A percentile compares a stretch with the other conserved stretches of the same genome.
Conservation (phyloP, 2,888 invertebrate species). For the Drosophila robusta region DNA sequence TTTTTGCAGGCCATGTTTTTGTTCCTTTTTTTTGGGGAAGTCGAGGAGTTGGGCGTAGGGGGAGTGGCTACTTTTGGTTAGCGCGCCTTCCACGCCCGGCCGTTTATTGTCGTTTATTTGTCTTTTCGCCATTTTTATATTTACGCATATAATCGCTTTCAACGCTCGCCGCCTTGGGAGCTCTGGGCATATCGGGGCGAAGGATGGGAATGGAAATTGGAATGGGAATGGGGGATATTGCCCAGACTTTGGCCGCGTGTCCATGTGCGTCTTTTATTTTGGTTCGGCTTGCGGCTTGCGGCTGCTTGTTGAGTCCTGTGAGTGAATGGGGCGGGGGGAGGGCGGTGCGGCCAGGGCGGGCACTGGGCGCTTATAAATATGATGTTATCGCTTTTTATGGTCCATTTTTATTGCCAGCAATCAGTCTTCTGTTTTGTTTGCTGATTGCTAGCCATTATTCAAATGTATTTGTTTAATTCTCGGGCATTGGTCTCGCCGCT, state of each 20-base stretch:
- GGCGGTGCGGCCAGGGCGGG: too few species aligned
- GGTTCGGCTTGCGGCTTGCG: slow-evolving; percentile 39
- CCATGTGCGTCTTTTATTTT: slow-evolving; percentile 48
- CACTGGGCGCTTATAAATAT: slow-evolving; percentile 74
- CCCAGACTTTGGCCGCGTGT: slow-evolving; percentile 17
- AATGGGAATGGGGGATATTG: slow-evolving; percentile 9
- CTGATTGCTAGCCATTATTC: slow-evolving; percentile 79
- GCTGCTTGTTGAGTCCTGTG: slow-evolving; percentile 51
- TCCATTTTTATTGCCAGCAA: slow-evolving; percentile 82
- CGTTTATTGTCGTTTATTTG: slow-evolving; percentile 80
- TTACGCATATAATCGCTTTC: slow-evolving; percentile 81
- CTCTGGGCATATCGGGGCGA: slow-evolving; percentile 10
- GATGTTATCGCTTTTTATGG: slow-evolving; percentile 83
- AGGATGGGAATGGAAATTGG: slow-evolving; percentile 5
- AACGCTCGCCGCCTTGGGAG: slow-evolving; percentile 66
- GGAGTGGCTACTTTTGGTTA: slow-evolving; percentile 39
- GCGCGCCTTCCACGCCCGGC: slow-evolving; percentile 46
- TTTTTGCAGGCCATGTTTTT: slow-evolving; percentile 56
- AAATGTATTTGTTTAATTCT: slow-evolving; percentile 81
- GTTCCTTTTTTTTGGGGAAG: slow-evolving; percentile 16
- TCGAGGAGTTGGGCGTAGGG: not conserved
- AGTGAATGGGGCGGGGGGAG: not conserved
- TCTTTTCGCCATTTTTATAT: slow-evolving; percentile 80
- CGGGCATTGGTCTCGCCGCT: slow-evolving; percentile 52
- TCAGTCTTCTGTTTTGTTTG: slow-evolving; percentile 79